Evolutionary conservation across 1,140 invertebrate genomes (phyloP).

Genomic region (Drosophila arawakana): DNA sequence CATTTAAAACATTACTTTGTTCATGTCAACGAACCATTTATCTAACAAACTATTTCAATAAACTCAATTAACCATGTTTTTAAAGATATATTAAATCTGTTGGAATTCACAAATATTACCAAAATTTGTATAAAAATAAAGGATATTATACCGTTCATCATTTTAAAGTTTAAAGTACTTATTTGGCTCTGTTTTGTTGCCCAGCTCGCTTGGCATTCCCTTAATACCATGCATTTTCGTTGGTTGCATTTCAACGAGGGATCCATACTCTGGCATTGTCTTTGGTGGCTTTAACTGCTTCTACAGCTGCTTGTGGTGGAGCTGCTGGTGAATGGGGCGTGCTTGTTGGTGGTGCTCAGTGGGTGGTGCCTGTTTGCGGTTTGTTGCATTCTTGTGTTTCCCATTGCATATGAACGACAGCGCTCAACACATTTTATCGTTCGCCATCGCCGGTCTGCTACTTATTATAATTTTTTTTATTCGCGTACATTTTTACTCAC

Average conservation of each 20-base stretch:
- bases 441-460: slow-evolving; percentile 54
- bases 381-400: slow-evolving; percentile 67
- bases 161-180: background rate
- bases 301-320: slow-evolving; percentile 13
- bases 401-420: slow-evolving; percentile 76
- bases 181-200: slow-evolving; percentile 57
- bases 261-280: slow-evolving; percentile 65
- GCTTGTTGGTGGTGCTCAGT: background rate
- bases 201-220: slow-evolving; percentile 75
- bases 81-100: no score
- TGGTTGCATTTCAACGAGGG: slow-evolving; percentile 69
- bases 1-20: no score
- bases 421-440: slow-evolving; percentile 76
- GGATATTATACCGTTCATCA: slow-evolving; percentile 23
- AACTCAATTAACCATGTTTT: no score
- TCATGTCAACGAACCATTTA: no score
- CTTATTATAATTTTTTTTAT: slow-evolving; percentile 67
- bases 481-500: slow-evolving; percentile 6
- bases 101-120: no score
- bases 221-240: slow-evolving; percentile 80
- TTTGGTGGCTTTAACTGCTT: slow-evolving; percentile 51
- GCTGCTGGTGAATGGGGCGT: slow-evolving; percentile 10
- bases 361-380: slow-evolving; percentile 44
- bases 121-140: background rate
- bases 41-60: no score